A percentile compares a stretch with the other conserved stretches of the same genome.
These are phyloP conservation scores for Silurus aristotelis DNA, from an alignment of 2,797 vertebrate species.

Conservation along the genomic window DNA sequence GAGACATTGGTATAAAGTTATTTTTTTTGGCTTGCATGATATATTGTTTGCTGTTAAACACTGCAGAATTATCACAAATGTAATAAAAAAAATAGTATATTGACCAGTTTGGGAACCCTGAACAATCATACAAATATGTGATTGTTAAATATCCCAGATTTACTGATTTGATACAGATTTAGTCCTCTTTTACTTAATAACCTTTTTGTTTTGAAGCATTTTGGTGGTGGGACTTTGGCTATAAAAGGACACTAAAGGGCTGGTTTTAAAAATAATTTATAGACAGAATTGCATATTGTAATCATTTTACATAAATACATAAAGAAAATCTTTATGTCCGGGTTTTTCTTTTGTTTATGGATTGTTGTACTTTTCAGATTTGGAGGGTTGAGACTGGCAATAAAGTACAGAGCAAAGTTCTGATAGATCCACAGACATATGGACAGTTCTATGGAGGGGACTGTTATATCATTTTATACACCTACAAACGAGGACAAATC, in stretches of 20 bases:
- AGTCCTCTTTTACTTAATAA: neutral
- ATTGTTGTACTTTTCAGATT: conserved; percentile 70
- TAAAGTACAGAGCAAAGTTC: conserved; percentile 65
- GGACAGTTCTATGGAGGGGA: conserved; percentile 90
- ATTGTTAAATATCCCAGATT: neutral
- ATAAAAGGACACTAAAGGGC: neutral
- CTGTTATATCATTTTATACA: conserved; percentile 92
- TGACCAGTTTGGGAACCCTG: neutral
- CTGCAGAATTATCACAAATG: neutral
- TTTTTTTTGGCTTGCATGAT: neutral
- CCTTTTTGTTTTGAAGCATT: neutral
- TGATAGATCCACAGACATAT: conserved; percentile 68
- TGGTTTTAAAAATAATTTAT: neutral
- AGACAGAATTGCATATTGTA: neutral
- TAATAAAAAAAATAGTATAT: neutral
- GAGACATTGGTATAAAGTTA: neutral
- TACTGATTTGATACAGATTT: neutral
- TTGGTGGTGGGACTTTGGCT: neutral
- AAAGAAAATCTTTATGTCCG: too few relatives aligned
- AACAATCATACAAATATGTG: too few relatives aligned
- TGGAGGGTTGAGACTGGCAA: conserved; percentile 87
- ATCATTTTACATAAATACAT: neutral
- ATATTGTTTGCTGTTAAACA: neutral
- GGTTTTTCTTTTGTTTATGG: neutral
- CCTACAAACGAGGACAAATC: conserved; percentile 70